Conservation (phyloP, 2,113 vertebrate species). For the Carettochelys insculpta region DNA sequence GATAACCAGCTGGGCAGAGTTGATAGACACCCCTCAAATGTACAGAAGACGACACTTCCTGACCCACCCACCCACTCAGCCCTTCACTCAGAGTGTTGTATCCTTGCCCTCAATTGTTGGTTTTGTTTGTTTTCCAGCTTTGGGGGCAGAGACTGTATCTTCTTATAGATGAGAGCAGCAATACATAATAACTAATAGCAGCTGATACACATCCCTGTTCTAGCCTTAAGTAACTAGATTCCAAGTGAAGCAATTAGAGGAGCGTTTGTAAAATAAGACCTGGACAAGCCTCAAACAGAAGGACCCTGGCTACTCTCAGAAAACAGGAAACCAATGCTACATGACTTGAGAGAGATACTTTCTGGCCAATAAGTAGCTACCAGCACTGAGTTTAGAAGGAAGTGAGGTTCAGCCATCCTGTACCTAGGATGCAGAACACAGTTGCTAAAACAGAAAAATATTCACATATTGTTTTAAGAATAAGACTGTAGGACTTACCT, state of each 20-base stretch:
- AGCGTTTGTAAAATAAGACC: background rate
- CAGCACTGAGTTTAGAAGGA: background rate
- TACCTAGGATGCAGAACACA: background rate
- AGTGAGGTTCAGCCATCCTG: background rate
- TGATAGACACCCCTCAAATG: background rate
- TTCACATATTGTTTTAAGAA: background rate
- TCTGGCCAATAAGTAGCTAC: background rate
- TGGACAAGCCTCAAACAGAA: background rate
- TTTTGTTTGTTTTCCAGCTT: background rate
- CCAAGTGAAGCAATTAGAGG: background rate
- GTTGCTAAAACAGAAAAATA: background rate
- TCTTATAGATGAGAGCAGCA: background rate
- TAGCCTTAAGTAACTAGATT: background rate
- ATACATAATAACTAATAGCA: too few species aligned
- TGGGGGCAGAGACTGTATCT: background rate
- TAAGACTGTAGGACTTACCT: conserved; percentile 73
- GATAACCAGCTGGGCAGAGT: background rate
- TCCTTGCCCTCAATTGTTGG: background rate
- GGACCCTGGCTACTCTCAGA: too few species aligned
- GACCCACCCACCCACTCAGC: background rate
- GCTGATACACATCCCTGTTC: too few species aligned
- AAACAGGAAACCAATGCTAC: background rate
- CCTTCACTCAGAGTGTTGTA: background rate
- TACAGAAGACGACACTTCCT: too few species aligned
- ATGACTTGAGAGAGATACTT: background rate